phyloP scores from a whole-genome alignment of 2,888 invertebrate genomes.

The Drosophila algonquin region DNA sequence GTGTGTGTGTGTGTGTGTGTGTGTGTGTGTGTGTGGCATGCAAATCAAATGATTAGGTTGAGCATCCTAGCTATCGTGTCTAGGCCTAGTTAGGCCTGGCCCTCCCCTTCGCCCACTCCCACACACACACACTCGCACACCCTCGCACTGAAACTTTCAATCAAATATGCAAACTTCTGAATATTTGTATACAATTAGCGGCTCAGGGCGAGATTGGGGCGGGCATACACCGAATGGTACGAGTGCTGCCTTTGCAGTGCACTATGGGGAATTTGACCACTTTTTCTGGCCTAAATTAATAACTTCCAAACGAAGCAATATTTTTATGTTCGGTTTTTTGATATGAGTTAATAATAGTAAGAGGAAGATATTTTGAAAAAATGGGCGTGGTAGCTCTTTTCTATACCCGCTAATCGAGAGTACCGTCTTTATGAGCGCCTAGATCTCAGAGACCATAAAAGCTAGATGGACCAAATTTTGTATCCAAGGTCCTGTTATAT shows the following conservation, averaged over 20 bases:
- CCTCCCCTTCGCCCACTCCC: not conserved
- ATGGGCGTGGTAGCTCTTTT: too few species aligned
- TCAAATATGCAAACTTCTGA: slow-evolving; percentile 32
- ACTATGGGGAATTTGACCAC: too few species aligned
- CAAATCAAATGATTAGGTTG: slow-evolving; percentile 72
- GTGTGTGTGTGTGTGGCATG: slow-evolving; percentile 22
- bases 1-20: slow-evolving; percentile 12
- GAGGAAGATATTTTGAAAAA: too few species aligned
- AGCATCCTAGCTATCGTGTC: slow-evolving; percentile 40
- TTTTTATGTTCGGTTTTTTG: too few species aligned
- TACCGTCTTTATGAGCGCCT: too few species aligned
- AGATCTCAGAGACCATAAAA: too few species aligned
- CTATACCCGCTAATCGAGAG: too few species aligned
- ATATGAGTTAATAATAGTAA: too few species aligned
- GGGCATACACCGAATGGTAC: slow-evolving; percentile 36
- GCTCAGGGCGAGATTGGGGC: slow-evolving; percentile 44
- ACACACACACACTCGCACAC: not conserved
- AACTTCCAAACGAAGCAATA: too few species aligned
- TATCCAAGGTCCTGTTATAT: too few species aligned
- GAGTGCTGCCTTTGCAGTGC: not conserved
- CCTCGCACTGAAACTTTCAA: slow-evolving; percentile 48
- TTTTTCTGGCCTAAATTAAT: too few species aligned
- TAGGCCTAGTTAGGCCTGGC: slow-evolving; percentile 27
- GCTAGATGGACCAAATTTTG: too few species aligned
- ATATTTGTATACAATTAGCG: slow-evolving; percentile 77